Evolutionary conservation across 2,113 vertebrate genomes (phyloP).

Genomic region (Varanus salvator): DNA sequence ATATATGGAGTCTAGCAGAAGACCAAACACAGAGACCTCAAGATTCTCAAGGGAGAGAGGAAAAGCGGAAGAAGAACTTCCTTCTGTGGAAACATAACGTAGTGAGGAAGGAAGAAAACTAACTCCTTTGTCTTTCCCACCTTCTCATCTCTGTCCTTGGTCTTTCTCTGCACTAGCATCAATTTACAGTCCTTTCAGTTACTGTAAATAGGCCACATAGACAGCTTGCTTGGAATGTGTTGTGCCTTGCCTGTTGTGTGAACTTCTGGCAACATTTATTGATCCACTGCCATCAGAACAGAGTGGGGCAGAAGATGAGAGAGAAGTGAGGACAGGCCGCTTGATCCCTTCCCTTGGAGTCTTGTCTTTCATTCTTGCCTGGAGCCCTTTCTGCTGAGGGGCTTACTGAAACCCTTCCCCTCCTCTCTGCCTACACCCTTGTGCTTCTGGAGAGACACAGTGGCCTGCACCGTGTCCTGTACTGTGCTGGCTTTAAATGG

Average conservation of each 20-base stretch:
- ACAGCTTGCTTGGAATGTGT: neutral
- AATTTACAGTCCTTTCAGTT: neutral
- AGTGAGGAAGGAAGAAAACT: neutral
- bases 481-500: neutral
- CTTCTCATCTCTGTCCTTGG: neutral
- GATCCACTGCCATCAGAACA: neutral
- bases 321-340: neutral
- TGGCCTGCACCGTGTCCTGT: too few relatives aligned
- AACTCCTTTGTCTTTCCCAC: neutral
- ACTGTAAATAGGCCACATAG: neutral
- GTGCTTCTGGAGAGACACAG: neutral
- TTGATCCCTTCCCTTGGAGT: too few relatives aligned
- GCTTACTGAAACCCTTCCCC: neutral
- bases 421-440: neutral
- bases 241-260: neutral
- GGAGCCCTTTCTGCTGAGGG: neutral
- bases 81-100: neutral
- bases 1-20: neutral
- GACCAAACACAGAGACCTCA: neutral
- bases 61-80: neutral
- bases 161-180: neutral
- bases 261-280: neutral
- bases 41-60: neutral
- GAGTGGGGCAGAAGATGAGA: neutral
- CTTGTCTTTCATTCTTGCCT: neutral